Evolutionary conservation across 1,140 invertebrate species (phyloP).

Genomic region (Aphaenogaster ashmeadi): DNA sequence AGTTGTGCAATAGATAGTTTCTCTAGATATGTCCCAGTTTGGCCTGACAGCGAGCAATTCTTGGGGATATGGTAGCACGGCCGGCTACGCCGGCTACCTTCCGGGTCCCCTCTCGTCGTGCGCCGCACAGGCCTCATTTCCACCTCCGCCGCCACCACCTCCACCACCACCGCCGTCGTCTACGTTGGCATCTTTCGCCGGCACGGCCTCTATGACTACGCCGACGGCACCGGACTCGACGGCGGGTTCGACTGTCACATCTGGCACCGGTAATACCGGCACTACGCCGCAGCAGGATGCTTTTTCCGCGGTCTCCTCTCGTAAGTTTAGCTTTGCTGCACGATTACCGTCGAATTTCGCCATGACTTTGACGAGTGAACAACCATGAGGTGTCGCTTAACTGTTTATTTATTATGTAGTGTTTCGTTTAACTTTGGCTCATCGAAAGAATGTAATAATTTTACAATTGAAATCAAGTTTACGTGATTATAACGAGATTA

Average conservation of each 20-base stretch:
- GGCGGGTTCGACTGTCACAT: constrained; percentile 87
- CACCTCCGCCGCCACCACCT: constrained; percentile 86
- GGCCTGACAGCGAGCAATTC: constrained; percentile 93
- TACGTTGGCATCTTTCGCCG: constrained; percentile 86
- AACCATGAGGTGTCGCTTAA: constrained; percentile 11
- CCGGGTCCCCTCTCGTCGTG: constrained; percentile 88
- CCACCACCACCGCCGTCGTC: constrained; percentile 90
- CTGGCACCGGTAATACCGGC: constrained; percentile 79
- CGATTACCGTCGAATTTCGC: constrained; percentile 8
- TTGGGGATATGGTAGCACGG: constrained; percentile 94
- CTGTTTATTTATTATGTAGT: background rate
- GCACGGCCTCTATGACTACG: constrained; percentile 84
- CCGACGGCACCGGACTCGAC: constrained; percentile 90
- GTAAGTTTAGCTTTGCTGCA: constrained; percentile 78
- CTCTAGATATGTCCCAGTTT: constrained; percentile 92
- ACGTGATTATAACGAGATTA: background rate
- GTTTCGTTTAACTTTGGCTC: background rate
- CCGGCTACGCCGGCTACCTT: constrained; percentile 93
- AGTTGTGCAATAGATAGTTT: constrained; percentile 50
- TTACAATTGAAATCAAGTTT: background rate
- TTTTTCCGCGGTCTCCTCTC: constrained; percentile 83
- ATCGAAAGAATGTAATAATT: background rate
- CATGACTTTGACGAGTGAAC: background rate
- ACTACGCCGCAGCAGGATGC: constrained; percentile 83
- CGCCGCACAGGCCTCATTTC: constrained; percentile 90